Evolutionary conservation across 2,113 vertebrate genomes (phyloP).

Genomic region (Cinclus cinclus): DNA sequence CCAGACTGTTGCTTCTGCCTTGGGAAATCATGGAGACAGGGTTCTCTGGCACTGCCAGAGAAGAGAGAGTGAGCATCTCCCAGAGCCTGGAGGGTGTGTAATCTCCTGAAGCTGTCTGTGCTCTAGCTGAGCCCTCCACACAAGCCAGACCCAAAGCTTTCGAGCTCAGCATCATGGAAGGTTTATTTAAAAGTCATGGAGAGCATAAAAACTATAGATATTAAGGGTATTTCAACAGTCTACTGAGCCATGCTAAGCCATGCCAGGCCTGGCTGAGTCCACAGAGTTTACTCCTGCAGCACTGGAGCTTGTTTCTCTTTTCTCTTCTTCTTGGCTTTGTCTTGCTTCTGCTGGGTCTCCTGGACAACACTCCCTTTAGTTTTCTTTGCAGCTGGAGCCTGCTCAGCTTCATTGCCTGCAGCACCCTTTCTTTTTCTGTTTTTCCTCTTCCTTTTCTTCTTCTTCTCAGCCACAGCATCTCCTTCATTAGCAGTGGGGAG

Average conservation of each 20-base stretch:
- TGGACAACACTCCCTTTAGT: not conserved
- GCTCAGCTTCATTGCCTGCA: not conserved
- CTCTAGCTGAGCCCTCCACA: not conserved
- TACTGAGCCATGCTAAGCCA: not conserved
- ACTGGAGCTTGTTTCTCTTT: not conserved
- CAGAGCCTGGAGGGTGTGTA: not conserved
- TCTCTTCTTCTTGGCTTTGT: conserved; percentile 34
- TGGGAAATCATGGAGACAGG: not conserved
- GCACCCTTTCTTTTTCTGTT: conserved; percentile 37
- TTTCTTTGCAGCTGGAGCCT: conserved; percentile 58
- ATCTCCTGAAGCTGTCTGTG: not conserved
- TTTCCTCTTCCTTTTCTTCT: conserved; percentile 22
- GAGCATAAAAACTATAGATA: conserved; percentile 38
- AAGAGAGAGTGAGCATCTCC: not conserved
- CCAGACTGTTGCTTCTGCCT: not conserved
- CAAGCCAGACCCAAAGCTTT: not conserved
- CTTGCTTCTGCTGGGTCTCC: not conserved
- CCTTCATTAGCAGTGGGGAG: not conserved
- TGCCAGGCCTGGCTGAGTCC: not conserved
- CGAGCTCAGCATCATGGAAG: not conserved
- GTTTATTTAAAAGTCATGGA: conserved; percentile 45
- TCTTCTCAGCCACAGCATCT: not conserved
- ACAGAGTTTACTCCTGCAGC: not conserved
- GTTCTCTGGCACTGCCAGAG: not conserved
- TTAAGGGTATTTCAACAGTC: conserved; percentile 7